A percentile compares a stretch with the other conserved stretches of the same genome.
These are phyloP conservation scores for Heliconius cydno DNA, from an alignment of 2,888 invertebrate species.

Conservation along the genomic window DNA sequence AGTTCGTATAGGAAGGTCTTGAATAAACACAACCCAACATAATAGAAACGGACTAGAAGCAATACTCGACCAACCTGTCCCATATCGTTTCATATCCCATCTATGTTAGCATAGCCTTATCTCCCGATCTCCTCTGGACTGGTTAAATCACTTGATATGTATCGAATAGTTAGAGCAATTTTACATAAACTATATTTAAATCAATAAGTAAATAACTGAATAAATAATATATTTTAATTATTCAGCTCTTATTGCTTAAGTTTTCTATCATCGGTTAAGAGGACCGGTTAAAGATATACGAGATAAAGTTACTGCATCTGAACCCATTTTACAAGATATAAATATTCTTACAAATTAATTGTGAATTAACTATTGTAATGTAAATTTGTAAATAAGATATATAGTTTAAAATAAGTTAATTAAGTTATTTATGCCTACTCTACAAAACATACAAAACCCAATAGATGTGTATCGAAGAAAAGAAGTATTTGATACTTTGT, in stretches of 20 bases:
- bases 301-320: neutral
- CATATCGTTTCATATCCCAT: conserved; percentile 69
- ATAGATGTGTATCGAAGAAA: too few relatives aligned
- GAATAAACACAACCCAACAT: conserved; percentile 42
- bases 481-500: too few relatives aligned
- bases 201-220: neutral
- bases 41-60: conserved; percentile 40
- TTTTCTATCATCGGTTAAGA: conserved; percentile 7
- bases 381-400: neutral
- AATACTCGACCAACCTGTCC: conserved; percentile 45
- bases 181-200: conserved; percentile 22
- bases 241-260: conserved; percentile 5
- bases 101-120: conserved; percentile 59
- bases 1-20: conserved; percentile 31
- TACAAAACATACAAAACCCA: too few relatives aligned
- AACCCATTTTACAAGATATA: neutral
- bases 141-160: conserved; percentile 41
- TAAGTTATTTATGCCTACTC: neutral
- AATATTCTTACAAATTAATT: neutral
- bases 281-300: neutral
- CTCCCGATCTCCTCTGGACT: conserved; percentile 29
- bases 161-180: conserved; percentile 30
- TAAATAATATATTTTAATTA: conserved; percentile 18
- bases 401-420: neutral
- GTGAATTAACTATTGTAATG: neutral